These are phyloP conservation scores for Hydrotaea cyrtoneurina DNA, from an alignment of 2,888 invertebrate genomes.

Conservation along the genomic window DNA sequence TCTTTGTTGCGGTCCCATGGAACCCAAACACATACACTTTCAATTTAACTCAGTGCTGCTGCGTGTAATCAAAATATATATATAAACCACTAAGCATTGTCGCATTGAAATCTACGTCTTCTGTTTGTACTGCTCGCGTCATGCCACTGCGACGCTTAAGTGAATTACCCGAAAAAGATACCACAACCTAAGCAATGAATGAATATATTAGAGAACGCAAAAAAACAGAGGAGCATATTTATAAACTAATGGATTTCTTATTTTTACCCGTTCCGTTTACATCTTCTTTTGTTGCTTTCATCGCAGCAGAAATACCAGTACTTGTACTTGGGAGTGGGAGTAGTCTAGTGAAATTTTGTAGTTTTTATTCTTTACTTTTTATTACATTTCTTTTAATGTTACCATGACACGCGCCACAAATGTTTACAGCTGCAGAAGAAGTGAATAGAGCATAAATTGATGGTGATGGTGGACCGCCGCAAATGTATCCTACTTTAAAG, in stretches of 20 bases:
- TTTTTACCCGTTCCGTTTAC: background rate
- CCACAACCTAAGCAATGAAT: conserved; percentile 10
- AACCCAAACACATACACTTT: too few relatives aligned
- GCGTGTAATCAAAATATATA: too few relatives aligned
- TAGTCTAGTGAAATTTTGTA: conserved; percentile 11
- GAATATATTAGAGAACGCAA: background rate
- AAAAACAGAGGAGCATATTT: conserved; percentile 44
- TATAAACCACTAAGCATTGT: too few relatives aligned
- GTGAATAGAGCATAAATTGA: background rate
- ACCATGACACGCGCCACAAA: conserved; percentile 56
- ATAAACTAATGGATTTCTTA: conserved; percentile 53
- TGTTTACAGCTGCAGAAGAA: background rate
- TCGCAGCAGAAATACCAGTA: background rate
- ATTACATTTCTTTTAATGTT: conserved; percentile 1
- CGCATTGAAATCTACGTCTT: too few relatives aligned
- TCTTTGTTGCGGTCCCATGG: too few relatives aligned
- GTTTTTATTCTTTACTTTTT: conserved; percentile 3
- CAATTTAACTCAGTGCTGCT: too few relatives aligned
- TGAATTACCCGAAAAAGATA: background rate
- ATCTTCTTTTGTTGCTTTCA: background rate
- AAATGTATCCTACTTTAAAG: background rate
- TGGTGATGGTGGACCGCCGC: background rate
- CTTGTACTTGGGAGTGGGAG: conserved; percentile 17
- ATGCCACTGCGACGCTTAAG: too few relatives aligned
- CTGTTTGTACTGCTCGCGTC: too few relatives aligned